Conservation (phyloP, 2,113 vertebrate species). For the Xiphophorus maculatus region DNA sequence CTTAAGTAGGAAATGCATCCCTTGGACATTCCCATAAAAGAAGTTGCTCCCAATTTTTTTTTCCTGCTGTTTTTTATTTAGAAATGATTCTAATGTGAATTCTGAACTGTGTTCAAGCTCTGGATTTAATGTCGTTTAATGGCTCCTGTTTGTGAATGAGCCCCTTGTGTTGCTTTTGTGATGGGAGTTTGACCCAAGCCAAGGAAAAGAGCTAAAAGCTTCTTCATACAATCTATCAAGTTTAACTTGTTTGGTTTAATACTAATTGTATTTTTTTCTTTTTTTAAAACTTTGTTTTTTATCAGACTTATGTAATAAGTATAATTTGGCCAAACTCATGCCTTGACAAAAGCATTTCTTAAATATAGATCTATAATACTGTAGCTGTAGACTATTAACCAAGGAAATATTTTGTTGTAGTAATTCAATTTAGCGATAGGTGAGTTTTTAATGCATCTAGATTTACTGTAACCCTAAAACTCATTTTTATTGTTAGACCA, state of each 20-base stretch:
- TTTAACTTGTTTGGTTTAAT: neutral
- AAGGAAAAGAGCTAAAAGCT: neutral
- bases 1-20: no score
- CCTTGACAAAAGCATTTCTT: no score
- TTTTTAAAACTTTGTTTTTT: neutral
- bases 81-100: no score
- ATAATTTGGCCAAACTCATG: neutral
- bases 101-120: neutral
- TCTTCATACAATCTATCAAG: neutral
- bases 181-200: neutral
- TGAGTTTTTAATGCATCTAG: slow-evolving; percentile 17
- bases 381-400: neutral
- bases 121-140: neutral
- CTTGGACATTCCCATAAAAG: neutral
- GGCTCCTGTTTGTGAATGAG: neutral
- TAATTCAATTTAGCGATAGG: neutral
- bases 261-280: neutral
- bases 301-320: neutral
- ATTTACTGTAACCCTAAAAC: slow-evolving; percentile 12
- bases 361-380: no score
- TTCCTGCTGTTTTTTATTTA: no score
- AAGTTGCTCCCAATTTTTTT: no score
- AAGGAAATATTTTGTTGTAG: neutral
- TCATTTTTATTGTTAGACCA: slow-evolving; percentile 34
- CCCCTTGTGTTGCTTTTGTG: no score